Conservation (phyloP, 2,888 invertebrate species). For the Drosophila quinaria region DNA sequence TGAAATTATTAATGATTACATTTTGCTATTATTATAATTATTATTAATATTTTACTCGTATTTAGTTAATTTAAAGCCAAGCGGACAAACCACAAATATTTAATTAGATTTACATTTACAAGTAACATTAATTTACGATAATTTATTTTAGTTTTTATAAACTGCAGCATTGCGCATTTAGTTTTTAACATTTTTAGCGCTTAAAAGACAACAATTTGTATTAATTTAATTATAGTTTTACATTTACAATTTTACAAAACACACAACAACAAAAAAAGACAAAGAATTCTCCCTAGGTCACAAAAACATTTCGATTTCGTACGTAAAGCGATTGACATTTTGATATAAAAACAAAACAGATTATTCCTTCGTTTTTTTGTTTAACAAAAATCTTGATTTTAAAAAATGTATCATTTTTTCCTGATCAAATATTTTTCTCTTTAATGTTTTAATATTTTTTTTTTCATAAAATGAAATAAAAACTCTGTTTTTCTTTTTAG, state of each 20-base stretch:
- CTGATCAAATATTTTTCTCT: constrained; percentile 8
- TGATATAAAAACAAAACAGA: constrained; percentile 32
- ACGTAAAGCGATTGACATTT: constrained; percentile 29
- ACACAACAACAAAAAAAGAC: constrained; percentile 62
- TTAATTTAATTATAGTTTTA: constrained; percentile 71
- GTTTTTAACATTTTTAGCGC: constrained; percentile 45
- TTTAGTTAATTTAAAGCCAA: constrained; percentile 65
- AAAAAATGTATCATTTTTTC: constrained; percentile 38
- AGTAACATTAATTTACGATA: constrained; percentile 54
- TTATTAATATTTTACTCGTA: constrained; percentile 18
- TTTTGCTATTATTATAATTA: constrained; percentile 22
- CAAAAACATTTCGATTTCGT: constrained; percentile 67
- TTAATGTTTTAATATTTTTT: constrained; percentile 32
- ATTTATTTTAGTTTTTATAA: constrained; percentile 61
- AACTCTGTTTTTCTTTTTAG: constrained; percentile 68
- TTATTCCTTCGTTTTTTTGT: constrained; percentile 66
- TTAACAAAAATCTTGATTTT: constrained; percentile 67
- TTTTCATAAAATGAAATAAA: constrained; percentile 82
- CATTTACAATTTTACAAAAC: constrained; percentile 47
- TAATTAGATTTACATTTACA: constrained; percentile 41
- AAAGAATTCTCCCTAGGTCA: constrained; percentile 84
- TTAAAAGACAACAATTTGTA: constrained; percentile 70
- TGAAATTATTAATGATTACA: constrained; percentile 61
- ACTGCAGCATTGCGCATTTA: constrained; percentile 60
- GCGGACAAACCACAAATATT: constrained; percentile 67